Evolutionary conservation across 1,140 invertebrate species (phyloP), one percentile per base, ranked within the genome.

Genomic region (Zaprionus vittiger): DNA sequence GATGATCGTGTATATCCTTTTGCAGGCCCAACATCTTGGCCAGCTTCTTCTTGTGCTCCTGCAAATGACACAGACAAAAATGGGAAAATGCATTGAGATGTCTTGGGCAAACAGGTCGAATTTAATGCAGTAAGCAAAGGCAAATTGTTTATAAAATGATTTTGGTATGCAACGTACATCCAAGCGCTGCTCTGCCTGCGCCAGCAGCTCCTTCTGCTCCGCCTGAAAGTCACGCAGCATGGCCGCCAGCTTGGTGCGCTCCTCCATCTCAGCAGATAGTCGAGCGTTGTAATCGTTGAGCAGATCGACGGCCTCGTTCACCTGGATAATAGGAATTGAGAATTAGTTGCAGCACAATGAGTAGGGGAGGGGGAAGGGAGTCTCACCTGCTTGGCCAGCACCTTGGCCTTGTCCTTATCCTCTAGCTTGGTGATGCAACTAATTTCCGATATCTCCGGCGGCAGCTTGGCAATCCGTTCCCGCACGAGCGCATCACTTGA

Each of bases 381-480:
- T 17, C 74, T n/a, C 64, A 91, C 92, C 75, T 93, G 85, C 38
- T 75, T 80, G 54, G 91, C 80, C 68, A 93, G 38, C 15, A 77
- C 75, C 60, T 91, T 90, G 34, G 92, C 92, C 65, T 89, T 89
- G 34, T 93, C 92, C 60, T 93, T 93, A 38, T 97, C 96, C 95
- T 96, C 95, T 81, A 97, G 94, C 94, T 97, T 97, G 73, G 96
- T 95, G 49, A 99, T 94, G 85, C 97, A 94, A 78, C 95, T 95
- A 11, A 98, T 95, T 95, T 99, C 98, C 4, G 98, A 98, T 4
- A 99, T 98, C 94, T 99, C 98, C 56, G 97, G 96, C 2, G 98
- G 98, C 38, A 99, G 94, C 56, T 96, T 97, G 0, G 98, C 97
- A 80, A 99, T 99, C 89, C 97, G 96, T 93, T 99, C 97, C 91